Conservation (phyloP, 2,113 vertebrate species). For the Australoheros scitulus region DNA sequence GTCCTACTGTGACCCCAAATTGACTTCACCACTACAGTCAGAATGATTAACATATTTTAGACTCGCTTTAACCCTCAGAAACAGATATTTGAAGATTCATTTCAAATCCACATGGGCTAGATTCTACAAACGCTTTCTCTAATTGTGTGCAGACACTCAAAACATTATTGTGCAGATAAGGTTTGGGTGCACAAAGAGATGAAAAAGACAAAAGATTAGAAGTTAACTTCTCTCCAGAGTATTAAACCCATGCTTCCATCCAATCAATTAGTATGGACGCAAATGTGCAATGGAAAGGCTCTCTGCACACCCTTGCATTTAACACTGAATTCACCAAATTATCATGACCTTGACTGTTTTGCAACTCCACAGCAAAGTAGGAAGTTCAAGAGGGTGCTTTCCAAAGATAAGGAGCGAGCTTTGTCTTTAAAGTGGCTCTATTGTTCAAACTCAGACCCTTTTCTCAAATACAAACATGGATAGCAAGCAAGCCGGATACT, state of each 20-base stretch:
- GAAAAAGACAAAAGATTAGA: background rate
- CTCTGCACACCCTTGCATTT: background rate
- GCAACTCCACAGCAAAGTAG: conserved; percentile 53
- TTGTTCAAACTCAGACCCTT: conserved; percentile 65
- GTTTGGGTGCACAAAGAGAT: background rate
- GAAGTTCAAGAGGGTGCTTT: conserved; percentile 72
- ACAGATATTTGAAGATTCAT: background rate
- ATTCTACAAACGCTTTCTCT: background rate
- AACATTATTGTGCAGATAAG: background rate
- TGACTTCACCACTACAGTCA: background rate
- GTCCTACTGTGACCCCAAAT: conserved; percentile 24
- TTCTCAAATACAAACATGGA: conserved; percentile 57
- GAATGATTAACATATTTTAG: conserved; percentile 14
- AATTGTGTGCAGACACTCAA: background rate
- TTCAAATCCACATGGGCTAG: background rate
- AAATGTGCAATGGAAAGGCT: background rate
- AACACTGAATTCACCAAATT: background rate
- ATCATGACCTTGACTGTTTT: conserved; percentile 46
- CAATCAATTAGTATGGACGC: background rate
- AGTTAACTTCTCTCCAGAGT: background rate
- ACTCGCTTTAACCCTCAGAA: background rate
- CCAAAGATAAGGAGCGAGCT: conserved; percentile 74
- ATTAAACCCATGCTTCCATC: background rate
- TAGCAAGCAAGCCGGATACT: conserved; percentile 47
- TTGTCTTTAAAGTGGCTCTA: conserved; percentile 67